These are phyloP conservation scores for Sebastes baramenuke DNA, from an alignment of 2,797 vertebrate genomes.

Conservation along the genomic window DNA sequence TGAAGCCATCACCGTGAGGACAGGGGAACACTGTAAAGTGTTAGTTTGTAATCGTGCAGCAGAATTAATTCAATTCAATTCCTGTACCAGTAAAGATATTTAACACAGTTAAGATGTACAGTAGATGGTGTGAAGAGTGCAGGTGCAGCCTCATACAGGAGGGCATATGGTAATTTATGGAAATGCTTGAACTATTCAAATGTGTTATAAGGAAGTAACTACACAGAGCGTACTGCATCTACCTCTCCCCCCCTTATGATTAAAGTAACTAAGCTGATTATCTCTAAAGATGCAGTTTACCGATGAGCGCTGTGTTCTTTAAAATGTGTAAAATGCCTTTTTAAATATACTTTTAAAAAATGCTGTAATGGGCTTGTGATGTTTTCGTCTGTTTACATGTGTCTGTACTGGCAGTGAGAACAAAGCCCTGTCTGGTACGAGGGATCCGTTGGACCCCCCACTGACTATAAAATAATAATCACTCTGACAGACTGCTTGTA, in stretches of 20 bases:
- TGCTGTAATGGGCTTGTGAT: neutral
- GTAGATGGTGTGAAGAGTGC: neutral
- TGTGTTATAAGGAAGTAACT: conserved; percentile 17
- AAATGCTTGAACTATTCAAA: conserved; percentile 48
- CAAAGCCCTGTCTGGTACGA: conserved; percentile 70
- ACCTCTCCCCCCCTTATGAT: neutral
- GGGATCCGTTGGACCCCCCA: conserved; percentile 71
- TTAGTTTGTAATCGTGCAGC: neutral
- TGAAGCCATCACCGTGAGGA: neutral
- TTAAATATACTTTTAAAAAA: neutral
- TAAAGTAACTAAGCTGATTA: conserved; percentile 30
- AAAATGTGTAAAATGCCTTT: neutral
- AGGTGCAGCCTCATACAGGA: neutral
- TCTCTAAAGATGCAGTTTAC: conserved; percentile 1
- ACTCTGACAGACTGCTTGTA: conserved; percentile 26
- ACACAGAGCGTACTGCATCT: neutral
- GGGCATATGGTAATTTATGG: conserved; percentile 30
- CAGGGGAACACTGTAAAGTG: neutral
- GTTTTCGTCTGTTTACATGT: conserved; percentile 21
- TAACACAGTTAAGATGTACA: neutral
- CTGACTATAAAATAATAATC: conserved; percentile 68
- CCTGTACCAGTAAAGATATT: neutral
- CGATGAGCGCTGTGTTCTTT: neutral
- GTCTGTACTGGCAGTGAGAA: conserved; percentile 34
- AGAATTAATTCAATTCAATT: neutral